Percentiles rank a stretch among this genome's conserved stretches.
phyloP scores from a whole-genome alignment of 2,797 vertebrate species.

The Melanotaenia trifasciata region DNA sequence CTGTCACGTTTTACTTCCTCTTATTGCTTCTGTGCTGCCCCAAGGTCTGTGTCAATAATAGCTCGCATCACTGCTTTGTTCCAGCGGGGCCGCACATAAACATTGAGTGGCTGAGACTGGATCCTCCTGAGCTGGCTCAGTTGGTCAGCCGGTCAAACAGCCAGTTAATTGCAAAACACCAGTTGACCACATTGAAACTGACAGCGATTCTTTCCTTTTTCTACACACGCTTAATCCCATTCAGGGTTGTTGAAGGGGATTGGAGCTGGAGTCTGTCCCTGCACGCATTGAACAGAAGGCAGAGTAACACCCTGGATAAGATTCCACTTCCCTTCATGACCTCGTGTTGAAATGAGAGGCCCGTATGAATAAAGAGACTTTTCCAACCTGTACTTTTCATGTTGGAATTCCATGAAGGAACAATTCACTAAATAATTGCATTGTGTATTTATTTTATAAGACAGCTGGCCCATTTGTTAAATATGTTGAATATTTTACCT shows the following conservation, averaged over 20 bases:
- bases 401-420: conserved; percentile 27
- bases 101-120: conserved; percentile 10
- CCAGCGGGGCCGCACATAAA: conserved; percentile 26
- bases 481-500: conserved; percentile 40
- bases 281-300: conserved; percentile 28
- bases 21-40: conserved; percentile 20
- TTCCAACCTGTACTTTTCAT: conserved; percentile 44
- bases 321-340: conserved; percentile 20
- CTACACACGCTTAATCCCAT: conserved; percentile 46
- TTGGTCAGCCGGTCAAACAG: conserved; percentile 21
- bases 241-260: conserved; percentile 18
- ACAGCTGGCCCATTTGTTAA: conserved; percentile 15
- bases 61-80: conserved; percentile 32
- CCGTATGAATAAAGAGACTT: conserved; percentile 15
- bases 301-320: conserved; percentile 10
- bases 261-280: conserved; percentile 21
- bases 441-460: conserved; percentile 33
- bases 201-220: conserved; percentile 53
- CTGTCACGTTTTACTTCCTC: conserved; percentile 51
- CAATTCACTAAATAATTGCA: conserved; percentile 34
- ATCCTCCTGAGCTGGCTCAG: conserved; percentile 37
- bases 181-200: conserved; percentile 49
- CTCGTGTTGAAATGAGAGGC: conserved; percentile 26
- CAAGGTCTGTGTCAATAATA: conserved; percentile 29
- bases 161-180: conserved; percentile 39